Percentiles rank a stretch among this genome's conserved stretches.
These are phyloP conservation scores for Microcebus griseorufus DNA, from an alignment of 2,113 vertebrate genomes.

Conservation along the genomic window DNA sequence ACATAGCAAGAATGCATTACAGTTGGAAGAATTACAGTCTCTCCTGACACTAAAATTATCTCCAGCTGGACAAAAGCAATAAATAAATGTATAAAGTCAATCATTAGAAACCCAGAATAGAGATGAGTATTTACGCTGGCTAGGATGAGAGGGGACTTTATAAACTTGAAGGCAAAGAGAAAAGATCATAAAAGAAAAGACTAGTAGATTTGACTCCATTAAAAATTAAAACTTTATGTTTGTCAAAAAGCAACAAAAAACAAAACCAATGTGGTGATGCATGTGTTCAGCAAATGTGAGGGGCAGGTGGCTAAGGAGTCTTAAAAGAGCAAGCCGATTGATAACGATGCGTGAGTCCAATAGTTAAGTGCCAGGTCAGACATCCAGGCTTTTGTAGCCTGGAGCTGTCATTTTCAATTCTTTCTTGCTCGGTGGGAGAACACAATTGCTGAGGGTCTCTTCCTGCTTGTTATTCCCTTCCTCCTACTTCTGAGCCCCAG, in stretches of 20 bases:
- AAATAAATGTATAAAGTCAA: conserved; percentile 63
- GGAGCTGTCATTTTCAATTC: background rate
- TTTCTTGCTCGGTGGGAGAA: background rate
- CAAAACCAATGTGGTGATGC: background rate
- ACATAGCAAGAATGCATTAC: conserved; percentile 45
- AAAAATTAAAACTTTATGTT: background rate
- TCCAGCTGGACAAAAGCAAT: conserved; percentile 52
- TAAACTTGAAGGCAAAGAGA: conserved; percentile 29
- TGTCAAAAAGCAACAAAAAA: background rate
- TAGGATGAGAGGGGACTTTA: background rate
- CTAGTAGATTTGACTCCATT: background rate
- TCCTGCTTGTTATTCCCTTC: background rate
- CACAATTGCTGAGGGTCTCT: background rate
- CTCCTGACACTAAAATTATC: conserved; percentile 58
- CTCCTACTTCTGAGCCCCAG: background rate
- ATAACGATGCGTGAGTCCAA: background rate
- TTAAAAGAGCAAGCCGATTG: background rate
- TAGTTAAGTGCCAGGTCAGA: background rate
- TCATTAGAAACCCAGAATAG: conserved; percentile 48
- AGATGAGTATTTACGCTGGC: conserved; percentile 20
- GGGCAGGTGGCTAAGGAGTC: too few species aligned
- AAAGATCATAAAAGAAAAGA: background rate
- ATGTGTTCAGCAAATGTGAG: background rate
- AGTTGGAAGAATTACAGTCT: conserved; percentile 51
- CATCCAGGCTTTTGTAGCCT: background rate